Evolutionary conservation across 2,797 vertebrate genomes (phyloP), one percentile per base, ranked within the genome.

Genomic region (Etheostoma nigrum): DNA sequence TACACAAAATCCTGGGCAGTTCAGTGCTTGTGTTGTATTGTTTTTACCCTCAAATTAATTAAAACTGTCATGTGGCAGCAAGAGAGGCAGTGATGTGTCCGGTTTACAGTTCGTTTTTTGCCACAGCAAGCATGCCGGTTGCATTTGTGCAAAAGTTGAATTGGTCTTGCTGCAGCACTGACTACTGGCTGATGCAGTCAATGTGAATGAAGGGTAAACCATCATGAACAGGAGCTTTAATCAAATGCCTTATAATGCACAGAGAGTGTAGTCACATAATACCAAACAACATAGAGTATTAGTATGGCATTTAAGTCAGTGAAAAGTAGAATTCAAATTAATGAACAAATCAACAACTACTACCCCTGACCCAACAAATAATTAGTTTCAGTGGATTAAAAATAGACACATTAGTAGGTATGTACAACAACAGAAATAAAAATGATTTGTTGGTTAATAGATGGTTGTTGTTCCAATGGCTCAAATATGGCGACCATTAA

Each of bases 371-470:
- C 4, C 19, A 57, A 21, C 6, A 58, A 64, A 64, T 27, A 9
- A n/a, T 25, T 53, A 10, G 0, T 40, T 57, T 16, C 25, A 48
- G 15, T 64, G 42, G n/a, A 47, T 18, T 9, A 15, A 40, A 55
- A 58, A 67, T 13, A n/a, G 0, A 51, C 23, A 49, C 23, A 59
- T 42, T 25, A 25, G 10, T 12, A 62, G 19, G 40, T n/a, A 6
- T 36, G 19, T n/a, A 47, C 25, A 55, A 55, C n/a, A 36, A 63
- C 40, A 64, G 51, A 58, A 73, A 15, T 57, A 40, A 54, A 45
- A 54, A 18, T 52, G 2, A 33, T 8, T 27, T 27, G 9, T 21
- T 14, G 14, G 5, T 47, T 19, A 6, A 55, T 30, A 47, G n/a
- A n/a, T 27, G 4, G 58, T 40, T 40, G 8, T 23, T 12, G 45